Evolutionary conservation across 2,113 vertebrate genomes (phyloP), one percentile per base, ranked within the genome.

Genomic region (Pterocles burchelli): DNA sequence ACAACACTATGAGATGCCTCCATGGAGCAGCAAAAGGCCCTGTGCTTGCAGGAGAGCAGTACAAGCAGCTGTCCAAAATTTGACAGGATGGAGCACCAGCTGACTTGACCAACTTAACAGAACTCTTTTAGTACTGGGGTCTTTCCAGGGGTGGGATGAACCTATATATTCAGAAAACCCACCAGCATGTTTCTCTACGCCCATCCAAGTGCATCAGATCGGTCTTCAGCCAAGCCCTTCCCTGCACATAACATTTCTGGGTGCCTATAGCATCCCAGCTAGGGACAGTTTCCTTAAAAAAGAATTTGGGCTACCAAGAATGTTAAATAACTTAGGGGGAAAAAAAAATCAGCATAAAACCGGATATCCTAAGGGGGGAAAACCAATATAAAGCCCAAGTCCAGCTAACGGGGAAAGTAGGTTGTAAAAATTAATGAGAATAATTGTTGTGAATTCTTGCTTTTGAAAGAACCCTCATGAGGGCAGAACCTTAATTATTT

Each of bases 391-490:
- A 98, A 97, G 93, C 61, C 95, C 62, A 55, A 93, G 81, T 52
- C 88, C 85, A 96, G 94, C 96, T 85, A 94, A 93, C 49, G 15
- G 97, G 85, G 71, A 97, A 97, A 97, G 94, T 67, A 67, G 94
- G 97, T 97, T 98, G 97, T 98, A 98, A 98, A 98, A 98, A 97
- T 97, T 98, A 98, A 98, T 98, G 98, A 98, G 97, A 98, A 98
- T 98, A 98, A 98, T 98, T 98, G 97, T 98, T 97, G 97, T 71
- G 96, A 98, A 98, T 97, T 98, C 97, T 98, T 95, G 95, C 87
- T 97, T 98, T 97, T 70, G 97, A 81, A 87, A 97, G 94, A 97
- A 96, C 74, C 78, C 96, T 97, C 95, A 2, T 0, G 88, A 97
- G 96, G 81, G 95, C 93, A 97, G 97, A 98, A 97, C 97, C 97